Conservation (phyloP, 1,140 invertebrate species). For the Hycleus cichorii region DNA sequence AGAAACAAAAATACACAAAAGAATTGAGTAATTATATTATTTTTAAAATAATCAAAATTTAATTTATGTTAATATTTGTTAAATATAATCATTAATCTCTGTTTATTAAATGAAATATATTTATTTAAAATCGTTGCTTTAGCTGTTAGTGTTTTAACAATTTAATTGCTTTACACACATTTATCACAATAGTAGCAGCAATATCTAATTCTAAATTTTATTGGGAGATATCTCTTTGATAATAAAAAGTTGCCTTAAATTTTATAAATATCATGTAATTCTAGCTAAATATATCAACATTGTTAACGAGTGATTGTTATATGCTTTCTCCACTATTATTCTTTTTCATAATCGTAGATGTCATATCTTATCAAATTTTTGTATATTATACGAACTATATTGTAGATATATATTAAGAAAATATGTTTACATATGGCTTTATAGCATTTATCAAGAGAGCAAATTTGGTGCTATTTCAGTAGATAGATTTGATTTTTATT, state of each 20-base stretch:
- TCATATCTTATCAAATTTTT: slow-evolving; percentile 13
- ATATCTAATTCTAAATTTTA: slow-evolving; percentile 10
- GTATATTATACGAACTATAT: slow-evolving; percentile 5
- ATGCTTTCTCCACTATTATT: not conserved
- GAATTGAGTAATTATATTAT: not conserved
- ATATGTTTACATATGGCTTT: slow-evolving; percentile 12
- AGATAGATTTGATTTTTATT: slow-evolving; percentile 13
- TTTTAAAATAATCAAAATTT: no score
- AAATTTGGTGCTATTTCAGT: slow-evolving; percentile 26
- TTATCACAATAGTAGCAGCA: not conserved
- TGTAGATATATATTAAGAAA: slow-evolving; percentile 12
- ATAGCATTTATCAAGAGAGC: slow-evolving; percentile 26
- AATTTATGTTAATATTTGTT: no score
- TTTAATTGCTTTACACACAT: no score
- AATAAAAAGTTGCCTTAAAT: slow-evolving; percentile 10
- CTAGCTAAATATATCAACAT: not conserved
- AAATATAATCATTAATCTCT: no score
- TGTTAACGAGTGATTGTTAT: slow-evolving; percentile 12
- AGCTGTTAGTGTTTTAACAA: no score
- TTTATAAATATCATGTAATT: not conserved
- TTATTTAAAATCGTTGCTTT: no score
- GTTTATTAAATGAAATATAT: no score
- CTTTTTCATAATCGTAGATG: slow-evolving; percentile 1
- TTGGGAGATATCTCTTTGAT: not conserved
- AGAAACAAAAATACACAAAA: slow-evolving; percentile 1